Evolutionary conservation across 2,113 vertebrate species (phyloP), one percentile per base, ranked within the genome.

Genomic region (Baryphthengus martii): DNA sequence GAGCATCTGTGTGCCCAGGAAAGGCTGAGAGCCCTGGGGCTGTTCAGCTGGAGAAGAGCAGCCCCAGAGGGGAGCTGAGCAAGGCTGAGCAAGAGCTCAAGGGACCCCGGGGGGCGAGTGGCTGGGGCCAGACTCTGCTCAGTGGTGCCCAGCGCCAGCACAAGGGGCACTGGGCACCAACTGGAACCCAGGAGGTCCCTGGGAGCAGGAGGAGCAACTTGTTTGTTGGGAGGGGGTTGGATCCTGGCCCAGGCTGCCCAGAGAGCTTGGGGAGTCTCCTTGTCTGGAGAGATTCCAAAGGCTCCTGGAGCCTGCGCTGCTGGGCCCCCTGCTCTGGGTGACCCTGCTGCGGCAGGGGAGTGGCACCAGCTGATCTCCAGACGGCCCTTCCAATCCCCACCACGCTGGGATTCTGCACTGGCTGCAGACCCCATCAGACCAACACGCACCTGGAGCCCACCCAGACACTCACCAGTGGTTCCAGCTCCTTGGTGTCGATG

Each of bases 401-500:
- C 31, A 25, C 5, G 16, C 33, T 35, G 44, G 42, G 33, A 25
- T 35, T 25, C 50, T 25, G 61, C 31, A 7, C 37, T 50, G 67
- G 24, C 79, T 16, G 44, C 29, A 26, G 67, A 42, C 15, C 61
- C 52, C 2, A 3, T 47, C 19, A 44, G 39, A 24, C 68, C 73
- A 29, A 10, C 0, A 6, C 4, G 42, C 0, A 7, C 26, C 53
- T 44, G 7, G 17, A 56, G 37, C 58, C 47, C 59, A 7, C 11
- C 10, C 72, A 10, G 58, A 9, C 12, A 59, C 99, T 98, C 96
- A 99, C 99, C 99, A 99, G 98, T 3, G 99, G 99, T 70, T 99
- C 99, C 96, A 99, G 98, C 97, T 99, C 99, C 98, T 99, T 99
- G 97, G 99, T 98, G 97, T 99, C 99, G n/a, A 99, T 99, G 93